Evolutionary conservation across 92 coral and sea anemone genomes (phyloP), one percentile per base, ranked within the genome.

Genomic region (Palythoa caribaeorum): DNA sequence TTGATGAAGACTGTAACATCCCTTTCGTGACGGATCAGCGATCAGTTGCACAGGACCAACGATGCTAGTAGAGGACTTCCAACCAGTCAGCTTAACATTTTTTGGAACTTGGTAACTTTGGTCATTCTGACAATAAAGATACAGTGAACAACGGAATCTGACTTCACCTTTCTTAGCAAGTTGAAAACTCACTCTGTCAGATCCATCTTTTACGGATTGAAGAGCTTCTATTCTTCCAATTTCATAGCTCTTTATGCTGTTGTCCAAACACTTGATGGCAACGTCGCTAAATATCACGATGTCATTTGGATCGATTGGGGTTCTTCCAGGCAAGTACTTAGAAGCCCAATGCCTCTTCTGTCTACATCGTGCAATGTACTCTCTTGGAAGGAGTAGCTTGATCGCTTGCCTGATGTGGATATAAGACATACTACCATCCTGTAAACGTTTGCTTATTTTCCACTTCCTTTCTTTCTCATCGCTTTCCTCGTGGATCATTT

Each of bases 311-410:
- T 90, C 85, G 6, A 93, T n/a, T 1, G 91, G 95, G 20, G 68
- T 88, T 57, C 84, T 88, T 16, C 95, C 88, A 11, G 93, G 93
- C 12, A 90, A 89, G 77, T 78, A 83, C 40, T 89, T 89, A n/a
- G 92, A 54, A 14, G 92, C 94, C 90, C 85, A 87, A 40, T 86
- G 92, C 68, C 90, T 38, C 62, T 92, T 86, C 57, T 80, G 85
- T 38, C 71, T 83, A 28, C 92, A 84, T 57, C 92, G 80, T n/a
- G 93, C 76, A 8, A 87, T 90, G 55, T 87, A 65, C 73, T 90
- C 90, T 13, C 88, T 50, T 51, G 90, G 88, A 28, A 87, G 38
- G 44, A 90, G 39, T 0, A 87, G 20, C 76, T 90, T 87, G 47
- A 83, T 36, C 14, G 93, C 93, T 20, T 90, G 88, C 2, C 87